Evolutionary conservation across 2,888 invertebrate species (phyloP).

Genomic region (Drosophila koepferae): DNA sequence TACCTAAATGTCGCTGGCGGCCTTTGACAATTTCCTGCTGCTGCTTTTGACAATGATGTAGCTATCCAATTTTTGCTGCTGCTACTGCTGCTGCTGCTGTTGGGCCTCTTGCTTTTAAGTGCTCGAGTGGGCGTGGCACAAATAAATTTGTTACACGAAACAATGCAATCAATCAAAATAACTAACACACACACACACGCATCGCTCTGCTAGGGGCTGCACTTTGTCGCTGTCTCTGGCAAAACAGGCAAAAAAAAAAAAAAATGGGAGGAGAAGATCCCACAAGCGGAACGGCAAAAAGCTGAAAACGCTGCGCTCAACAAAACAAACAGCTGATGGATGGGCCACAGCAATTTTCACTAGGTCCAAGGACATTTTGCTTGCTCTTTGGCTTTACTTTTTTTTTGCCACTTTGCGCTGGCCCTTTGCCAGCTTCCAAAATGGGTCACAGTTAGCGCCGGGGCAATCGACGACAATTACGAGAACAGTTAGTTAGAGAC

Average conservation of each 20-base stretch:
- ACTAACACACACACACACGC: conserved; percentile 43
- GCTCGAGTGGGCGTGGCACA: conserved; percentile 50
- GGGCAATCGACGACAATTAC: conserved; percentile 28
- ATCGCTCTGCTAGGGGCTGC: conserved; percentile 41
- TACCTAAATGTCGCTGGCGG: conserved; percentile 38
- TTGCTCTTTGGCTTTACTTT: conserved; percentile 11
- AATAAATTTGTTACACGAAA: conserved; percentile 77
- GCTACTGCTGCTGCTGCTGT: conserved; percentile 12
- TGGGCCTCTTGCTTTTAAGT: conserved; percentile 47
- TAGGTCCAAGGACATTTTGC: conserved; percentile 70
- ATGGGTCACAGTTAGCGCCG: conserved; percentile 55
- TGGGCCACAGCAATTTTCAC: conserved; percentile 65
- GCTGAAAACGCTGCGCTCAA: conserved; percentile 57
- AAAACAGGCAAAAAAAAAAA: conserved; percentile 13
- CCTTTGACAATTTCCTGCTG: conserved; percentile 58
- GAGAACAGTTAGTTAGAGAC: conserved; percentile 36
- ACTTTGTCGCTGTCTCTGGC: conserved; percentile 57
- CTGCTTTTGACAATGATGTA: conserved; percentile 53
- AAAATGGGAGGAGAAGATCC: conserved; percentile 15
- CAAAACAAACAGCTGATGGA: conserved; percentile 71
- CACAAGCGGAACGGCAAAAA: conserved; percentile 42
- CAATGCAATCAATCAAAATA: conserved; percentile 78
- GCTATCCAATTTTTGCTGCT: conserved; percentile 20
- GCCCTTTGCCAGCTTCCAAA: conserved; percentile 45
- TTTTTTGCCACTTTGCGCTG: conserved; percentile 3